These are phyloP conservation scores for Antennarius striatus DNA, from an alignment of 2,113 vertebrate genomes.

Conservation along the genomic window DNA sequence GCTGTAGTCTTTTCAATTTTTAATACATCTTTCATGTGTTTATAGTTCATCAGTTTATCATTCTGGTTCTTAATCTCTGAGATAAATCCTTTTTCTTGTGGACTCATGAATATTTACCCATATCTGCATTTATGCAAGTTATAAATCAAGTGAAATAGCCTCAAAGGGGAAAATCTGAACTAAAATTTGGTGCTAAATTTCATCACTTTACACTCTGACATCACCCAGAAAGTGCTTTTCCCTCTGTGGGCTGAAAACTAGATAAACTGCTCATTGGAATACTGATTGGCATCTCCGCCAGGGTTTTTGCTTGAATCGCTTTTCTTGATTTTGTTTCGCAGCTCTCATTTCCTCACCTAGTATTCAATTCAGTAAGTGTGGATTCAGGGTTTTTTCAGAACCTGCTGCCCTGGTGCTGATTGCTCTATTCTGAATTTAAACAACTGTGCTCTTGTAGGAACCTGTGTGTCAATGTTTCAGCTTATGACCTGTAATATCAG, in stretches of 20 bases:
- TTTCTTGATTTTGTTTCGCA: background rate
- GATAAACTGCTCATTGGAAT: background rate
- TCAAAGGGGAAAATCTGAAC: background rate
- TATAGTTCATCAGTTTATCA: slow-evolving; percentile 35
- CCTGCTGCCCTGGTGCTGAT: background rate
- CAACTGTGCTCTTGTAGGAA: too few relatives aligned
- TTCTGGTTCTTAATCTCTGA: slow-evolving; percentile 27
- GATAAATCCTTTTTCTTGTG: slow-evolving; percentile 7
- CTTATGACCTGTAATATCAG: slow-evolving; percentile 10
- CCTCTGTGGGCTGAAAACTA: background rate
- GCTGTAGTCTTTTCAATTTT: slow-evolving; percentile 21
- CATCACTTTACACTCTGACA: background rate
- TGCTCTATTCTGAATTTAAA: too few relatives aligned
- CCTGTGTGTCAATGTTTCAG: background rate
- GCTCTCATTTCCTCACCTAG: background rate
- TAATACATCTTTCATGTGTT: slow-evolving; percentile 37
- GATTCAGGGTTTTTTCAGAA: background rate
- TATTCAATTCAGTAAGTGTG: background rate
- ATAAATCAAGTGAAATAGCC: slow-evolving; percentile 23
- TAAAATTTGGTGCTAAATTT: slow-evolving; percentile 10
- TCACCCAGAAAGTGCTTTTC: background rate
- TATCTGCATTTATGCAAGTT: background rate
- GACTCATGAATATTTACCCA: slow-evolving; percentile 29
- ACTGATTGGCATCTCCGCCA: background rate
- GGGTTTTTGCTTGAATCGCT: too few relatives aligned